Conservation (phyloP, 2,113 vertebrate genomes). For the Chaetorhynchus papuensis region DNA sequence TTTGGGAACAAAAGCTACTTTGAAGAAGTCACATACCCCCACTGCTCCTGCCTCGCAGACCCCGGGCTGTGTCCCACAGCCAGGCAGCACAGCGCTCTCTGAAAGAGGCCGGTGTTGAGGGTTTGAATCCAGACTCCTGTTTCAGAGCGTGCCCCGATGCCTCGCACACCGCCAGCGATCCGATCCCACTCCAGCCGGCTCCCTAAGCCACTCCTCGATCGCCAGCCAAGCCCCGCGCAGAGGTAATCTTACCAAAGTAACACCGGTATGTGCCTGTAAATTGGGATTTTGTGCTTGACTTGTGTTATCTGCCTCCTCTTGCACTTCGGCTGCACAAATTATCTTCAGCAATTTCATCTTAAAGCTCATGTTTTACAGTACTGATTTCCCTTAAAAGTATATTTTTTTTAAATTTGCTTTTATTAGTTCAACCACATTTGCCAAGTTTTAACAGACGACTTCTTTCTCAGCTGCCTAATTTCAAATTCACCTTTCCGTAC, state of each 20-base stretch:
- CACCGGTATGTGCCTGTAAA: not conserved
- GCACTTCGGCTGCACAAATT: not conserved
- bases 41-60: not conserved
- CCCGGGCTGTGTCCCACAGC: not conserved
- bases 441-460: not conserved
- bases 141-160: not conserved
- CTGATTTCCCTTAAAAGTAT: not conserved
- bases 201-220: not conserved
- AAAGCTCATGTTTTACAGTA: not conserved
- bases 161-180: not conserved
- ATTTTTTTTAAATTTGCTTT: not conserved
- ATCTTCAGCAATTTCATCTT: not conserved
- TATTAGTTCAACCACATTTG: not conserved
- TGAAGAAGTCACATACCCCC: not conserved
- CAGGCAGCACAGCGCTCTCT: not conserved
- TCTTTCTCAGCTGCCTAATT: constrained; percentile 17
- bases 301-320: not conserved
- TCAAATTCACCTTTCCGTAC: constrained; percentile 25
- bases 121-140: not conserved
- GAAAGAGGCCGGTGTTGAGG: not conserved
- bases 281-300: not conserved
- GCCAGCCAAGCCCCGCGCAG: not conserved
- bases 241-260: not conserved
- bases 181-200: not conserved
- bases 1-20: not conserved